Conservation (phyloP, 2,113 vertebrate genomes). For the Antechinus flavipes region DNA sequence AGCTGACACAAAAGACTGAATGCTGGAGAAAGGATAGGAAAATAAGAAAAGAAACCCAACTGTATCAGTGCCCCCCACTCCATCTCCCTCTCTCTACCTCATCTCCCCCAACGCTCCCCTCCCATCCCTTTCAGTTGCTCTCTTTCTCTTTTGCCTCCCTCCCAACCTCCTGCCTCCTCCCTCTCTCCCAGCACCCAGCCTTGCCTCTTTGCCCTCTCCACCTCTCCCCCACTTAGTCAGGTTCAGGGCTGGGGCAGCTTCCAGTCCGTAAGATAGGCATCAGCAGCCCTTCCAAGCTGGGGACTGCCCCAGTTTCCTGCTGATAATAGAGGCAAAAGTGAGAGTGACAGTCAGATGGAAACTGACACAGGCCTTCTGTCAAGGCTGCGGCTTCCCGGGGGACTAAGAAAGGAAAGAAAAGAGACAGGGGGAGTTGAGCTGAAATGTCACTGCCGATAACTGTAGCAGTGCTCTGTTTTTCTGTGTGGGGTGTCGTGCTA, state of each 20-base stretch:
- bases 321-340: constrained; percentile 84
- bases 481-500: constrained; percentile 80
- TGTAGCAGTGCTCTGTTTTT: constrained; percentile 74
- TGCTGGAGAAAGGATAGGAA: constrained; percentile 86
- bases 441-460: constrained; percentile 91
- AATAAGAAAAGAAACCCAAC: constrained; percentile 89
- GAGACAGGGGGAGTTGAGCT: constrained; percentile 76
- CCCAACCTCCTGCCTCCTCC: constrained; percentile 61
- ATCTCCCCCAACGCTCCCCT: constrained; percentile 60
- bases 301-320: constrained; percentile 82
- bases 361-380: constrained; percentile 84
- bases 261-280: constrained; percentile 84
- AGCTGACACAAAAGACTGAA: constrained; percentile 96
- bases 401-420: constrained; percentile 75
- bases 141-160: constrained; percentile 68
- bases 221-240: constrained; percentile 69
- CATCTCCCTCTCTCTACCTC: constrained; percentile 68
- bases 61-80: constrained; percentile 84
- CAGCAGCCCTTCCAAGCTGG: constrained; percentile 83
- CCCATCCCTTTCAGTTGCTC: constrained; percentile 65
- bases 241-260: constrained; percentile 85
- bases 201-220: neutral
- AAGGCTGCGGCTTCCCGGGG: constrained; percentile 85
- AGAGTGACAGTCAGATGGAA: constrained; percentile 88
- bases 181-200: constrained; percentile 59